Base-by-base conservation (phyloP, 2,797 vertebrate genomes). In the Furcifer pardalis region DNA sequence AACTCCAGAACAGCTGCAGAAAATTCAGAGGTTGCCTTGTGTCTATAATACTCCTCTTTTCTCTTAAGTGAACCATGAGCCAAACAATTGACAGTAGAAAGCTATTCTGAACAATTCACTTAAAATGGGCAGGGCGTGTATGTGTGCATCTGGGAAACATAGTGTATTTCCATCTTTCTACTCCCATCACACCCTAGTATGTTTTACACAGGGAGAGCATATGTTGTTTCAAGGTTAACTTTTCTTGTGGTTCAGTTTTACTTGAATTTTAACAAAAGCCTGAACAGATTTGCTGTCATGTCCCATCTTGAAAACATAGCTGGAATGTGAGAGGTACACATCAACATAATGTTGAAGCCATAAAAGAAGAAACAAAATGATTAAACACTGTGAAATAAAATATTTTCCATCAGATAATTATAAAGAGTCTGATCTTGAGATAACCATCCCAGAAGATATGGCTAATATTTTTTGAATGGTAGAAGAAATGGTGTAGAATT, bases 41-140 rank as follows among this genome's bases (percentile, higher is more conserved):
- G 25, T n/a, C 7, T 63, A 19, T 27, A 63, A 69, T 65, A 21
- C 0, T 49, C 66, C 76, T 79, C 27, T 10, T 1, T n/a, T 30
- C 30, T 32, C 40, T 35, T 82, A 32, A 35, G 5, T 63, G 13
- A 66, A 1, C 81, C 76, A 44, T 77, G 84, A 88, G 84, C 63
- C 7, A 25, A 0, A 1, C 27, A 81, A 1, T 27, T 86, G 46
- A 59, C 81, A 89, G 15, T 0, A 87, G 56, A 84, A 89, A 81
- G 19, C 0, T 2, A n/a, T 0, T 72, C 52, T 52, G 74, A 83
- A 9, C 13, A 5, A 62, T 46, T 32, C n/a, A 63, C 8, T 42
- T 74, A 63, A 35, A 74, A n/a, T n/a, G n/a, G n/a, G n/a, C n/a
- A n/a, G n/a, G n/a, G n/a, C n/a, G n/a, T n/a, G n/a, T n/a, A n/a